Percentiles rank a stretch among this genome's conserved stretches.
Conservation (phyloP, 2,797 vertebrate species). For the Enteromius treurensis region DNA sequence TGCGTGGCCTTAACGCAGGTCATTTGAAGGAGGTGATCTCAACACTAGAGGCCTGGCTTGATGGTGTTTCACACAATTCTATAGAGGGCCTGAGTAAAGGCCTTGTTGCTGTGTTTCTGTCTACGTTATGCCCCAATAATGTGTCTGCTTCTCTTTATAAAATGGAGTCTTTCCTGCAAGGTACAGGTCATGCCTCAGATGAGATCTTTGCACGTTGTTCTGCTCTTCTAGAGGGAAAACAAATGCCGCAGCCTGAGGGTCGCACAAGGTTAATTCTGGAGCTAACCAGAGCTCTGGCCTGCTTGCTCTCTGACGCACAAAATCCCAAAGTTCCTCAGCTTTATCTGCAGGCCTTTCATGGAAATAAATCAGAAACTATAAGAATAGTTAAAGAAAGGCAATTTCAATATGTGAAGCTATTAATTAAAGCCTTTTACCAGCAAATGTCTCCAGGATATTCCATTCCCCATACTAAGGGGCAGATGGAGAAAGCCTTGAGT, state of each 20-base stretch:
- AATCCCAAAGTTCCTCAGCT: conserved; percentile 70
- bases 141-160: conserved; percentile 78
- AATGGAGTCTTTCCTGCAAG: conserved; percentile 84
- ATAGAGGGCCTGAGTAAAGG: conserved; percentile 77
- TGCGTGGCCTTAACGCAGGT: conserved; percentile 69
- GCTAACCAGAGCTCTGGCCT: conserved; percentile 84
- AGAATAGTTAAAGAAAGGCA: conserved; percentile 79
- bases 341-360: conserved; percentile 83
- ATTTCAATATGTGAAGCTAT: conserved; percentile 75
- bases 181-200: conserved; percentile 66
- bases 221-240: conserved; percentile 74
- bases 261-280: conserved; percentile 71
- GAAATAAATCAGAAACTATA: conserved; percentile 68
- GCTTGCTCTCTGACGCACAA: conserved; percentile 75
- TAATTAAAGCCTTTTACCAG: conserved; percentile 75
- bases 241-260: conserved; percentile 39
- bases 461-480: conserved; percentile 41
- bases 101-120: conserved; percentile 84
- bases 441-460: conserved; percentile 60
- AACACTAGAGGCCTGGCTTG: conserved; percentile 85
- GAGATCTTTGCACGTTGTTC: conserved; percentile 81
- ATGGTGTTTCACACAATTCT: conserved; percentile 66
- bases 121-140: conserved; percentile 82
- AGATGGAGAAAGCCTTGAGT: conserved; percentile 10
- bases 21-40: conserved; percentile 67